phyloP scores from a whole-genome alignment of 1,140 invertebrate genomes.

The Drosophila kurseongensis region DNA sequence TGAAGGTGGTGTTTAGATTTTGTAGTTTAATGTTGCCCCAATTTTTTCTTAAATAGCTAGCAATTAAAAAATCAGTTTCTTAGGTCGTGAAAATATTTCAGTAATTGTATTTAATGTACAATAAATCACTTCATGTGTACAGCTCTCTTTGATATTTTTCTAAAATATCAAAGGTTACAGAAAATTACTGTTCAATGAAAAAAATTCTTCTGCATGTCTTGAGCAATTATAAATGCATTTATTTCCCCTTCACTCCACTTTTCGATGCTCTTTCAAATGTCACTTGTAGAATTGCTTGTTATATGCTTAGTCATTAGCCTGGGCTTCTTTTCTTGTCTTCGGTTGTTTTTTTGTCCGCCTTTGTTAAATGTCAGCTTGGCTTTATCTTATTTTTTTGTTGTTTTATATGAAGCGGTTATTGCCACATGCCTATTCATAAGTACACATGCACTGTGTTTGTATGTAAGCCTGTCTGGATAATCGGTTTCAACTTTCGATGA shows the following conservation, averaged over 20 bases:
- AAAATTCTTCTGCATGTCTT: slow-evolving; percentile 3
- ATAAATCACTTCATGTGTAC: too few relatives aligned
- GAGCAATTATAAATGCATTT: slow-evolving; percentile 24
- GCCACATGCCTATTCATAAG: slow-evolving; percentile 10
- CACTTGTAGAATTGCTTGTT: slow-evolving; percentile 34
- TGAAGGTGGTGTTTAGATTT: too few relatives aligned
- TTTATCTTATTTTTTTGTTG: neutral
- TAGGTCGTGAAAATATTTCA: neutral
- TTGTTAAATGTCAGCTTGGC: slow-evolving; percentile 22
- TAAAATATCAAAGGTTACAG: slow-evolving; percentile 13
- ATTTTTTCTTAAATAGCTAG: too few relatives aligned
- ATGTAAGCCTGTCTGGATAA: slow-evolving; percentile 18
- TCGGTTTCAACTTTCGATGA: slow-evolving; percentile 49
- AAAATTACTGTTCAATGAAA: neutral
- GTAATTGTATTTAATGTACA: neutral
- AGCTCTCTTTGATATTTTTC: neutral
- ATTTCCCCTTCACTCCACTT: neutral
- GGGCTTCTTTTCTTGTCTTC: slow-evolving; percentile 1
- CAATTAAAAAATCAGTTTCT: neutral
- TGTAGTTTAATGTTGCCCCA: too few relatives aligned
- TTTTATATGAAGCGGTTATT: slow-evolving; percentile 18
- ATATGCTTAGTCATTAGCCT: slow-evolving; percentile 29
- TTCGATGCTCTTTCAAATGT: slow-evolving; percentile 33
- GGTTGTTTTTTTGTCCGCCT: neutral
- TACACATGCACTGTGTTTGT: neutral